phyloP scores from a whole-genome alignment of 2,113 vertebrate species.

The Narcine bancroftii region DNA sequence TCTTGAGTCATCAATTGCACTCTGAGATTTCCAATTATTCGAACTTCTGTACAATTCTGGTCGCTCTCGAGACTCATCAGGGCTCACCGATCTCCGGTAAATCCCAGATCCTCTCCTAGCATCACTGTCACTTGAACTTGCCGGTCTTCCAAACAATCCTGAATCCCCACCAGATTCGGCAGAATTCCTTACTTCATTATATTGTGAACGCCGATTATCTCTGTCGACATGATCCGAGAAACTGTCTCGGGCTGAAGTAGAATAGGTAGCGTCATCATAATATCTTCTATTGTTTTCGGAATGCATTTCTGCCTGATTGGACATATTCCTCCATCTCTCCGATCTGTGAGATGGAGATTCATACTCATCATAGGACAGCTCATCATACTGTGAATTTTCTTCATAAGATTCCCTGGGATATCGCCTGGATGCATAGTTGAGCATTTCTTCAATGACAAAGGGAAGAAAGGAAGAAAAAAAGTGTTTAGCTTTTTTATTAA shows the following conservation, averaged over 20 bases:
- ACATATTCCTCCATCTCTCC: constrained; percentile 32
- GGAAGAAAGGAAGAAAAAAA: constrained; percentile 36
- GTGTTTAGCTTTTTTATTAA: constrained; percentile 34
- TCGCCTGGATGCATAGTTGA: constrained; percentile 35
- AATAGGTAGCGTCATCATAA: constrained; percentile 3
- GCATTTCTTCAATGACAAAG: constrained; percentile 34
- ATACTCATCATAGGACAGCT: constrained; percentile 21
- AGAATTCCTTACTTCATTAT: not conserved
- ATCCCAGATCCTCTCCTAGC: constrained; percentile 16
- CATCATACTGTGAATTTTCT: constrained; percentile 27
- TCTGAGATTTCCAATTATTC: constrained; percentile 25
- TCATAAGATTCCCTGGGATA: constrained; percentile 36
- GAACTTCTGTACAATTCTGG: constrained; percentile 22
- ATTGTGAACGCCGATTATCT: not conserved
- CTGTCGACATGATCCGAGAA: constrained; percentile 17
- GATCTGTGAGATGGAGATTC: constrained; percentile 34
- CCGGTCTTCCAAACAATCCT: not conserved
- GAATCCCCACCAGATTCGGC: not conserved
- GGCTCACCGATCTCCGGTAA: constrained; percentile 25
- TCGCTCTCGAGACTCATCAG: not conserved
- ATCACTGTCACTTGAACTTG: not conserved
- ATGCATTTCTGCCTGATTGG: constrained; percentile 3
- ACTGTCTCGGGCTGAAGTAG: not conserved
- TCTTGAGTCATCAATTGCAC: constrained; percentile 15
- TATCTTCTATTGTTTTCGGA: constrained; percentile 1